Conservation (phyloP, 2,113 vertebrate species). For the Trogon surrucura region DNA sequence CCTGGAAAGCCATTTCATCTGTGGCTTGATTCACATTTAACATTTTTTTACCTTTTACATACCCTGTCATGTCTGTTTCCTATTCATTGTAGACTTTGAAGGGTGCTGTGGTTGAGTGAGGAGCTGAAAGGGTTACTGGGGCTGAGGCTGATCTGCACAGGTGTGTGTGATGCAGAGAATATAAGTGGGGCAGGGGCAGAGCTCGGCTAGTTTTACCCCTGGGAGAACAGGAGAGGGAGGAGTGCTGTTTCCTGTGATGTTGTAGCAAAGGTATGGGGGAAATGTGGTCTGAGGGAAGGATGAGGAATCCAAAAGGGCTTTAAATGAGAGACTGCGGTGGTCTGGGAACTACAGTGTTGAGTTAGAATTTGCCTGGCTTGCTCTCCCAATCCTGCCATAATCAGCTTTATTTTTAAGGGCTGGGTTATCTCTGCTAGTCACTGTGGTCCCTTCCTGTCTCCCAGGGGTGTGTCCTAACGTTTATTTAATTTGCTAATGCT, state of each 20-base stretch:
- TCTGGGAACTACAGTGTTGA: background rate
- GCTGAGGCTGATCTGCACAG: background rate
- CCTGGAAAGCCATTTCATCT: background rate
- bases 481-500: background rate
- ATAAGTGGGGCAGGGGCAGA: background rate
- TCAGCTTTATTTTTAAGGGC: background rate
- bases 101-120: background rate
- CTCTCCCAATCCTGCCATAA: accelerated
- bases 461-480: too few species aligned
- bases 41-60: too few species aligned
- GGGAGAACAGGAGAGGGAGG: background rate
- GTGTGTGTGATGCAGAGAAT: background rate
- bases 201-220: accelerated
- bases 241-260: background rate
- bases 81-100: background rate
- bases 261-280: background rate
- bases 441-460: background rate
- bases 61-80: accelerated
- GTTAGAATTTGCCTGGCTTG: background rate
- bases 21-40: background rate
- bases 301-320: background rate
- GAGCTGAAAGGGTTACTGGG: background rate
- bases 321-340: too few species aligned
- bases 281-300: background rate
- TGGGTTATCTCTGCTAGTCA: background rate